Percentiles rank a stretch among this genome's conserved stretches.
Conservation (phyloP, 2,113 vertebrate genomes). For the Poecilia latipinna region DNA sequence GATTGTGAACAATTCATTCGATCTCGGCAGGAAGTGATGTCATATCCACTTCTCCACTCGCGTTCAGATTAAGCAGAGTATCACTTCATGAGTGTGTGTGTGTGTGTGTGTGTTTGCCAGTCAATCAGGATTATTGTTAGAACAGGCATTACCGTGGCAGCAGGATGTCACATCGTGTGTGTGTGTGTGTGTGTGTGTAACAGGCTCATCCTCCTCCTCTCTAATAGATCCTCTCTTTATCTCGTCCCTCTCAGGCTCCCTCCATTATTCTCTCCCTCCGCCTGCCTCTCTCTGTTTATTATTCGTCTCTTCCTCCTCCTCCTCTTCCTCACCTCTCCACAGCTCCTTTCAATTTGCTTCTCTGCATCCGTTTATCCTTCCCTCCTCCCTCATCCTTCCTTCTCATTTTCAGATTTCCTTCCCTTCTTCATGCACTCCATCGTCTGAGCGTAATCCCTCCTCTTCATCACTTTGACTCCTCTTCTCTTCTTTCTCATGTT, state of each 20-base stretch:
- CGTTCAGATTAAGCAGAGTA: not conserved
- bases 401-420: not conserved
- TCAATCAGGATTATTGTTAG: slow-evolving; percentile 66
- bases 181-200: slow-evolving; percentile 23
- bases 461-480: not conserved
- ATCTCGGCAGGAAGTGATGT: slow-evolving; percentile 32
- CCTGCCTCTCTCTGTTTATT: slow-evolving; percentile 48
- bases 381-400: not conserved
- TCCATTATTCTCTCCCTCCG: slow-evolving; percentile 56
- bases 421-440: not conserved
- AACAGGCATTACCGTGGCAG: slow-evolving; percentile 57
- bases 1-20: slow-evolving; percentile 50
- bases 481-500: too few species aligned
- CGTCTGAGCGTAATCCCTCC: not conserved
- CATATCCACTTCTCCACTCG: slow-evolving; percentile 16
- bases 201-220: slow-evolving; percentile 46
- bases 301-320: slow-evolving; percentile 9
- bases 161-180: slow-evolving; percentile 20
- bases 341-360: not conserved
- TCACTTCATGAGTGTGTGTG: not conserved
- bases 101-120: slow-evolving; percentile 23
- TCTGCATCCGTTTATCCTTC: not conserved
- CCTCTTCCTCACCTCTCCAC: slow-evolving; percentile 2
- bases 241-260: slow-evolving; percentile 61
- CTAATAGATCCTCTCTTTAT: slow-evolving; percentile 69